Base-by-base conservation (phyloP, 2,113 vertebrate species). In the Argyrosomus japonicus region DNA sequence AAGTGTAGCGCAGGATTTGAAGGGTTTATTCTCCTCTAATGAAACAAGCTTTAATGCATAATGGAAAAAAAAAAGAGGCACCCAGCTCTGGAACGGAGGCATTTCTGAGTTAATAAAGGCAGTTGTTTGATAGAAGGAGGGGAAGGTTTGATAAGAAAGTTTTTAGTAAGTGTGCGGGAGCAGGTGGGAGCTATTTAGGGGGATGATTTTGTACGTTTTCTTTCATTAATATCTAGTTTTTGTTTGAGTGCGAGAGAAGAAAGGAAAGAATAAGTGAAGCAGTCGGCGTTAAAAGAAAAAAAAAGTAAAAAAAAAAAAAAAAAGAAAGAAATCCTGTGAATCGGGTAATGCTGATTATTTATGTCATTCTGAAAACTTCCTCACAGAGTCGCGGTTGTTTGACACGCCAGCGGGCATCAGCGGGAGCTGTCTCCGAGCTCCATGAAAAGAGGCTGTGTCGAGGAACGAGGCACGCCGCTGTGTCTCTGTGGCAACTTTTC, bases 201-300 rank as follows among this genome's bases (percentile, higher is more conserved):
- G 57, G 32, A 1, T 45, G 81, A 62, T 62, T 71, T 77, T 15
- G 87, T 79, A 91, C 27, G 89, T 88, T 91, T 76, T 90, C 36
- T 89, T n/a, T n/a, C n/a, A n/a, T n/a, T n/a, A n/a, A n/a, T n/a
- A n/a, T n/a, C n/a, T n/a, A n/a, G n/a, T n/a, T n/a, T n/a, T n/a
- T n/a, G n/a, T n/a, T n/a, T n/a, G n/a, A n/a, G n/a, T 40, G 19
- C 21, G 43, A 23, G 65, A 29, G 58, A 76, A 54, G 17, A 69
- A 61, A 78, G 36, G 36, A 36, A 50, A 17, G 73, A 68, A 71
- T 12, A 17, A 83, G 62, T 0, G 0, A 56, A 32, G 76, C 64
- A 72, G 73, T 18, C 43, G 25, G n/a, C 11, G 23, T 13, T 13
- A 40, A 48, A 0, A 57, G 68, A 29, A 32, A 13, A 17, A 27